phyloP scores from a whole-genome alignment of 2,797 vertebrate species.

The Poeciliopsis presidionis region DNA sequence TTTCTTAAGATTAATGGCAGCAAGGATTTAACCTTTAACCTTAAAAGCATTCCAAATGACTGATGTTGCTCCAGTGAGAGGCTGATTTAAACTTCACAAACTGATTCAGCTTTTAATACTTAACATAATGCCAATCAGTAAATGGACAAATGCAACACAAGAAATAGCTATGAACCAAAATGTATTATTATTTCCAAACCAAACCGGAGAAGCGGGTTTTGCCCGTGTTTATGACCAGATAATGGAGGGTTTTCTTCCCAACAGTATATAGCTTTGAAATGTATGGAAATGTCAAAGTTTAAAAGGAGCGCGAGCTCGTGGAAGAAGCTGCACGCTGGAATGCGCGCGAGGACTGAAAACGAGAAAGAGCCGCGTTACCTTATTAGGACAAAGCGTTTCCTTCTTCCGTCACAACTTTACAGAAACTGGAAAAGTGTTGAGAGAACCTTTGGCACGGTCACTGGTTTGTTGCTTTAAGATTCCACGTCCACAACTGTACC shows the following conservation, averaged over 20 bases:
- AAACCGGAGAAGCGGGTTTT: neutral
- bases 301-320: neutral
- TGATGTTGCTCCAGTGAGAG: neutral
- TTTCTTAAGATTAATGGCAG: neutral
- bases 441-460: neutral
- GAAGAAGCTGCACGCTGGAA: slow-evolving; percentile 1
- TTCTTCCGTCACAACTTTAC: slow-evolving; percentile 42
- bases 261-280: neutral
- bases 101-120: neutral
- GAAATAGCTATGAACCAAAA: neutral
- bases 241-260: neutral
- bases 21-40: neutral
- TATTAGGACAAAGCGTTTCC: slow-evolving; percentile 28
- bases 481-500: slow-evolving; percentile 17
- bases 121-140: neutral
- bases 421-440: slow-evolving; percentile 10
- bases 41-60: neutral
- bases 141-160: neutral
- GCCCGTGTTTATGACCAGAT: neutral
- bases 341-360: slow-evolving; percentile 25
- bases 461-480: slow-evolving; percentile 22
- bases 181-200: neutral
- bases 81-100: neutral
- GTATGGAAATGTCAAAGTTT: neutral
- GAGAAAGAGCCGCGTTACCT: slow-evolving; percentile 56